These are phyloP conservation scores for Okapia johnstoni DNA, from an alignment of 2,113 vertebrate species.

Conservation along the genomic window DNA sequence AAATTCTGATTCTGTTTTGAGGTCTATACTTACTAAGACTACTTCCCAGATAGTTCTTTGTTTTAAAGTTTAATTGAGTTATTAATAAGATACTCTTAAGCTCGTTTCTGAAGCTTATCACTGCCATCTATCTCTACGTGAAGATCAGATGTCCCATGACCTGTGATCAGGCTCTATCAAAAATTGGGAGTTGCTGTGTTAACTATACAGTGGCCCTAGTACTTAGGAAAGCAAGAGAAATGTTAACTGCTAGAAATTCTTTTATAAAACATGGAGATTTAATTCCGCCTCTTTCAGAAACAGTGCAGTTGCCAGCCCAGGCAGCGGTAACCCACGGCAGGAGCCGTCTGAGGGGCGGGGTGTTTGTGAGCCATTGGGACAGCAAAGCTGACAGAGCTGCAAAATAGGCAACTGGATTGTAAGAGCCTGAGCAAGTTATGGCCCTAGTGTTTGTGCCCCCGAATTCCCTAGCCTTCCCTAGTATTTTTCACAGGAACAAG, in stretches of 20 bases:
- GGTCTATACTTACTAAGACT: background rate
- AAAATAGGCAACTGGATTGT: background rate
- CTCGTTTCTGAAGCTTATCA: background rate
- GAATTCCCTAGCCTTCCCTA: background rate
- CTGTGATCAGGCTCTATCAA: background rate
- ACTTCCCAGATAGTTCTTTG: background rate
- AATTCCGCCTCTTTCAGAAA: background rate
- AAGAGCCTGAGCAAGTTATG: background rate
- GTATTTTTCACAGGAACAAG: background rate
- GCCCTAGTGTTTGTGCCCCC: background rate
- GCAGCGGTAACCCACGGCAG: background rate
- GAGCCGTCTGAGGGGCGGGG: background rate
- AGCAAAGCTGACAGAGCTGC: background rate
- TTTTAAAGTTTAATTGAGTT: background rate
- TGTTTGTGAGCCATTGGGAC: background rate
- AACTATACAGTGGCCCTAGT: background rate
- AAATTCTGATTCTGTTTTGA: background rate
- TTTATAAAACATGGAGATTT: background rate
- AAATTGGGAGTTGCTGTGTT: background rate
- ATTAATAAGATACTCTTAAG: background rate
- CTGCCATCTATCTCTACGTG: background rate
- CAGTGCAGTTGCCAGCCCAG: too few species aligned
- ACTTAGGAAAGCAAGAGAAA: background rate
- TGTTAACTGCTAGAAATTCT: background rate
- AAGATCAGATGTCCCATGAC: background rate